Evolutionary conservation across 2,888 invertebrate species (phyloP), one percentile per base, ranked within the genome.

Genomic region (Prosopocoilus inquinatus): DNA sequence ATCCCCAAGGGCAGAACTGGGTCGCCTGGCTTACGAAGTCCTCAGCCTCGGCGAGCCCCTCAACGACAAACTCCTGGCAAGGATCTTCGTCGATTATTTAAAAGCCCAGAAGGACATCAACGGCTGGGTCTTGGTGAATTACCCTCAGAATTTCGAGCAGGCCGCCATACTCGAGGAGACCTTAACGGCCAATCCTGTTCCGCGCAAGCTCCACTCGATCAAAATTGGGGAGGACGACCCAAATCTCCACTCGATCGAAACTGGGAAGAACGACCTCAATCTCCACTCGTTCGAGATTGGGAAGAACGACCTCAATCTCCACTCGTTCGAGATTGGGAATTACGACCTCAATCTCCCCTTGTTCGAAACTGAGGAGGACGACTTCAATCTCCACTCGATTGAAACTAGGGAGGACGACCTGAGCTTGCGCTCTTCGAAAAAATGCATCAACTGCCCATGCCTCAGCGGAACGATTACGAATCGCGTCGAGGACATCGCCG

Each of bases 81-180:
- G 81, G 16, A 83, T 84, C 74, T 74, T 88, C 59, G 76, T 84
- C 1, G 84, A 85, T 65, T 86, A 85, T 65, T 69, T 87, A 12
- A 82, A 81, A 68, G 76, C 75, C 33, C 73, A 82, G 55, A 70
- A 79, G 41, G 77, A 81, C 36, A 53, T 61, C 13, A 47, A 59
- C 13, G 85, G 85, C 3, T 87, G 86, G 80, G 84, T 82, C n/a
- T 75, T 87, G 45, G 72, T 87, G 39, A 85, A 87, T 69, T 87
- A 82, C 67, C 88, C 87, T 0, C 79, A 79, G 55, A 79, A 77
- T 4, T 81, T 82, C 53, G 74, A 79, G 28, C 83, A 87, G 72
- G 83, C 85, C 38, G 78, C 79, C 62, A 75, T 81, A 41, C 70
- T 88, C 33, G 87, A 87, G 72, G 81, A 82, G 72, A 78, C 78